Conservation (phyloP, 2,888 invertebrate species). For the Drosophila helvetica region DNA sequence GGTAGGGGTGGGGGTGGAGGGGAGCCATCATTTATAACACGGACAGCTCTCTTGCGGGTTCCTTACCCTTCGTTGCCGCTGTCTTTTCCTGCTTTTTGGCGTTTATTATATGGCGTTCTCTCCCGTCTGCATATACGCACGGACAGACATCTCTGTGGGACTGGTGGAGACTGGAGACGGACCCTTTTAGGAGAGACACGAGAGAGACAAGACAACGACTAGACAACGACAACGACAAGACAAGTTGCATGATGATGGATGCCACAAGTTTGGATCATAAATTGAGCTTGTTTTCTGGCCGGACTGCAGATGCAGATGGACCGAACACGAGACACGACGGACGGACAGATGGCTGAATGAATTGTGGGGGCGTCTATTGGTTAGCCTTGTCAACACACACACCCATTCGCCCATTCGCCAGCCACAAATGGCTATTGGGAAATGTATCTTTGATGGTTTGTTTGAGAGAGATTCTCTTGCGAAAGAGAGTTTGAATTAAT, state of each 20-base stretch:
- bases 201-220: slow-evolving; percentile 8
- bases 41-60: slow-evolving; percentile 38
- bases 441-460: slow-evolving; percentile 24
- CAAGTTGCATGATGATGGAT: slow-evolving; percentile 56
- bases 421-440: slow-evolving; percentile 35
- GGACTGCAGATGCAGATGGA: slow-evolving; percentile 17
- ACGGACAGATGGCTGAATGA: background rate
- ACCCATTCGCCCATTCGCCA: slow-evolving; percentile 4
- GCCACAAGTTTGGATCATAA: slow-evolving; percentile 55
- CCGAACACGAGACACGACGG: slow-evolving; percentile 1
- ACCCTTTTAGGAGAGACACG: slow-evolving; percentile 50
- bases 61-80: slow-evolving; percentile 20
- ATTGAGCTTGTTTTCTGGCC: slow-evolving; percentile 43
- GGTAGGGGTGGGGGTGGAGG: slow-evolving; percentile 9
- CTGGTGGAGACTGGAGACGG: slow-evolving; percentile 1
- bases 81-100: slow-evolving; percentile 6
- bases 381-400: slow-evolving; percentile 48
- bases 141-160: slow-evolving; percentile 18
- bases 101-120: slow-evolving; percentile 43
- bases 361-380: slow-evolving; percentile 31
- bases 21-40: slow-evolving; percentile 67
- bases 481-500: background rate
- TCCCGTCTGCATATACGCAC: slow-evolving; percentile 44
- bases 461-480: background rate
- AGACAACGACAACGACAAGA: slow-evolving; percentile 31